These are phyloP conservation scores for Andrena praecox DNA, from an alignment of 2,888 invertebrate genomes.

Conservation along the genomic window DNA sequence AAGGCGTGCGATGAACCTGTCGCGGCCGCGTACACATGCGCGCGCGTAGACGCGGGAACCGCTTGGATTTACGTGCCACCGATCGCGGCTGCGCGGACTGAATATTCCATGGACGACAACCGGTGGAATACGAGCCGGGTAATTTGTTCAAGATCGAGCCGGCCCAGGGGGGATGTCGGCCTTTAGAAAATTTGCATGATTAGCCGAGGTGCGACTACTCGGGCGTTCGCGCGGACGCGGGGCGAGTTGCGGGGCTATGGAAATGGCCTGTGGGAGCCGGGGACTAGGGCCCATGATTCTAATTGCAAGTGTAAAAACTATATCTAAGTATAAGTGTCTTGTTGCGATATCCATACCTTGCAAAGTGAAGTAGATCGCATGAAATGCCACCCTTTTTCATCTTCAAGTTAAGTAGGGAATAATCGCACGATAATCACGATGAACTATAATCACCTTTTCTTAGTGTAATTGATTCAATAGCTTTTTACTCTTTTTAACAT, in stretches of 20 bases:
- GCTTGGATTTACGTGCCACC: slow-evolving; percentile 57
- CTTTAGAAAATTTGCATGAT: slow-evolving; percentile 69
- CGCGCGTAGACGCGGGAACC: slow-evolving; percentile 31
- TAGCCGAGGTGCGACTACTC: slow-evolving; percentile 45
- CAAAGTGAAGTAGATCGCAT: no score
- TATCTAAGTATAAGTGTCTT: no score
- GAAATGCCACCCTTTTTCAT: no score
- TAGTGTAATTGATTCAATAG: no score
- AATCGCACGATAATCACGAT: no score
- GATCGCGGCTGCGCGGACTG: slow-evolving; percentile 20
- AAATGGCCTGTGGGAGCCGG: not conserved
- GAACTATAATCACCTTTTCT: no score
- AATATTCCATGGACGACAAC: slow-evolving; percentile 44
- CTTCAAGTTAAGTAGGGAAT: no score
- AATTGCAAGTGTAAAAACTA: no score
- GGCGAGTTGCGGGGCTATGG: not conserved
- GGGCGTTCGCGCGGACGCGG: not conserved
- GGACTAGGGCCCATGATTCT: no score
- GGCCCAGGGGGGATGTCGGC: slow-evolving; percentile 30
- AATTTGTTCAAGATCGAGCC: slow-evolving; percentile 58
- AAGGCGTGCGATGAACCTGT: slow-evolving; percentile 62
- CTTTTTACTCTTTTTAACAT: no score
- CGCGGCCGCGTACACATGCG: slow-evolving; percentile 32
- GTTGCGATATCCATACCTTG: no score
- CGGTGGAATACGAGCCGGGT: slow-evolving; percentile 39